Conservation (phyloP, 2,113 vertebrate genomes). For the Mesocricetus auratus region DNA sequence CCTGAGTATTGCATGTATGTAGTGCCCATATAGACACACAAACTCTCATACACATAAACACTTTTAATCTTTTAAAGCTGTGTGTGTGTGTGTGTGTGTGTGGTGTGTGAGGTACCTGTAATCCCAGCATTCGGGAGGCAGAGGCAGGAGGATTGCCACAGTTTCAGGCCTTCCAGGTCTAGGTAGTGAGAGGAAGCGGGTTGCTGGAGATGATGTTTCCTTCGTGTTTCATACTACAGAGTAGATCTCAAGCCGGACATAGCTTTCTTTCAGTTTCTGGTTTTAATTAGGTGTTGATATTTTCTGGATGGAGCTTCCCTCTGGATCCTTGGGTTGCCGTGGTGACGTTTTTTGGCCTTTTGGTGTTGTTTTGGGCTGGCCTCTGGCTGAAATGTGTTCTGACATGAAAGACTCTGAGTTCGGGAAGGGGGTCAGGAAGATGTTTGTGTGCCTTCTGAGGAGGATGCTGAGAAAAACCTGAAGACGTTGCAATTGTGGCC, state of each 20-base stretch:
- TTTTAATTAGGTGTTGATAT: conserved; percentile 56
- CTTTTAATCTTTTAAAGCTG: not conserved
- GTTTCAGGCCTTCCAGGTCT: not conserved
- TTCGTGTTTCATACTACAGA: not conserved
- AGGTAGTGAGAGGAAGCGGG: no score
- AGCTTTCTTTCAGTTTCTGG: not conserved
- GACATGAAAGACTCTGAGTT: not conserved
- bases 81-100: not conserved
- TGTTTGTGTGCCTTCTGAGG: not conserved
- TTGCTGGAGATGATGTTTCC: not conserved
- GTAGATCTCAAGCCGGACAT: not conserved
- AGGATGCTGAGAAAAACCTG: not conserved
- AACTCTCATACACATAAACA: not conserved
- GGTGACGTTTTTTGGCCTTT: conserved; percentile 55
- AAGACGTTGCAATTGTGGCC: not conserved
- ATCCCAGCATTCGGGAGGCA: not conserved
- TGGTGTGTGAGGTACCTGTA: not conserved
- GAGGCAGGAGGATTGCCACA: not conserved
- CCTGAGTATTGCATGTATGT: not conserved
- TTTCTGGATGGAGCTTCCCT: conserved; percentile 29
- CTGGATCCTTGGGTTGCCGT: conserved; percentile 59
- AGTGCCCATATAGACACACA: not conserved
- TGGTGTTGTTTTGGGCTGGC: not conserved
- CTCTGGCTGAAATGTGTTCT: conserved; percentile 56
- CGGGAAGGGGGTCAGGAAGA: conserved; percentile 21